Base-by-base conservation (phyloP, 2,888 invertebrate species). In the Tetramorium bicarinatum region DNA sequence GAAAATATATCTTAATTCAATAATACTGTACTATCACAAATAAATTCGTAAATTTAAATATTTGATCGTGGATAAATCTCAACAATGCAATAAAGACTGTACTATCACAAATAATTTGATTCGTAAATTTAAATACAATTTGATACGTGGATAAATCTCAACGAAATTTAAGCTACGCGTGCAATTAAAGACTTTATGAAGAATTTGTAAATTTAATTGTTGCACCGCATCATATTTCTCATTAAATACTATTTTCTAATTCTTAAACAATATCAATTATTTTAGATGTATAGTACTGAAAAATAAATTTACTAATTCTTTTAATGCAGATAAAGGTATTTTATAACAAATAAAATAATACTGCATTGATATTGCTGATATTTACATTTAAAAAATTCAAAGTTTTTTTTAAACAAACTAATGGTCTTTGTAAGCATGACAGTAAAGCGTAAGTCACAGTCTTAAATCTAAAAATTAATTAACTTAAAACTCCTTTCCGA, bases 21-120 rank as follows among this genome's bases (percentile, higher is more conserved):
- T 67, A 79, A 69, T 79, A 79, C 56, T 79, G 56, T 59, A n/a
- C 9, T 41, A 41, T 72, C 56, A 72, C 56, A 74, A 47, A 47
- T 34, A 47, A 71, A 7, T 49, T 38, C 21, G 11, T 21, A 62
- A 47, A 75, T 21, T 62, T 34, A 74, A 3, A 34, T 34, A 47
- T 66, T 41, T 38, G 15, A 41, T 21, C n/a, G n/a, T 25, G 15
- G 4, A 7, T 11, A 64, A 64, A 76, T 54, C 2, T 54, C 4
- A 38, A 44, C 6, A n/a, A n/a, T n/a, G n/a, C n/a, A n/a, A n/a
- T n/a, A n/a, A n/a, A n/a, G n/a, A 79, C 56, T 79, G 56, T 59
- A n/a, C 9, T 41, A 41, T 72, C 56, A 72, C 56, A 74, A 47
- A 47, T 34, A 47, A 71, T n/a, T n/a, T n/a, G n/a, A 7, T 49